Base-by-base conservation (phyloP, 2,888 invertebrate species). In the Latrodectus hesperus region DNA sequence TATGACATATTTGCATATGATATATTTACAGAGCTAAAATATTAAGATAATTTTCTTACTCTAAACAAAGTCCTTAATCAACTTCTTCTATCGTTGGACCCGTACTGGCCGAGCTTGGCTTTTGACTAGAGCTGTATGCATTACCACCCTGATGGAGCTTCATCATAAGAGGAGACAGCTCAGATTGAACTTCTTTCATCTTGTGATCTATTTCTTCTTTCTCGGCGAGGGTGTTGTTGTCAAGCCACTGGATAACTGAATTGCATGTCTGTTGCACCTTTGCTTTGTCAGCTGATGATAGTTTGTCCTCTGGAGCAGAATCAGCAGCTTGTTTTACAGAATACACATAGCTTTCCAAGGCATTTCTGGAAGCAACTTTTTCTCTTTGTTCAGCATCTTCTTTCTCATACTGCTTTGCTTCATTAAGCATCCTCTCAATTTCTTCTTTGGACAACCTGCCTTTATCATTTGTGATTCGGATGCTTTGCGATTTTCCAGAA, bases 401-500 rank as follows among this genome's bases (percentile, higher is more conserved):
- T 16, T 93, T 94, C 89, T 95, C 95, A 92, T 95, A 96, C 90
- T 94, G 95, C 90, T 96, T 96, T 0, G 96, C 96, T 85, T 96
- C 96, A 12, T 94, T 92, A 26, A 96, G 93, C 96, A 96, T 97
- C 90, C 95, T 94, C 90, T 97, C 96, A 84, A 97, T 96, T 0
- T 96, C 96, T 85, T 96, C 96, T 12, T 94, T 92, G 87, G 95
- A 95, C 14, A 97, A 93, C 8, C 97, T 94, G 0, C 96, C 96
- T 91, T 96, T 96, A 91, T 97, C 97, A 91, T 94, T 0, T 96
- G 95, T 96, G 87, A 97, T 97, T 53, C 96, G 96, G 90, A 97
- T 96, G 91, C 95, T 94, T 91, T 96, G 96, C 0, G 95, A 94
- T 88, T 94, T 95, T 1, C 96, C 96, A 0, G 96, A 96, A 90